phyloP scores from a whole-genome alignment of 2,888 invertebrate species.

The Ceramica pisi region DNA sequence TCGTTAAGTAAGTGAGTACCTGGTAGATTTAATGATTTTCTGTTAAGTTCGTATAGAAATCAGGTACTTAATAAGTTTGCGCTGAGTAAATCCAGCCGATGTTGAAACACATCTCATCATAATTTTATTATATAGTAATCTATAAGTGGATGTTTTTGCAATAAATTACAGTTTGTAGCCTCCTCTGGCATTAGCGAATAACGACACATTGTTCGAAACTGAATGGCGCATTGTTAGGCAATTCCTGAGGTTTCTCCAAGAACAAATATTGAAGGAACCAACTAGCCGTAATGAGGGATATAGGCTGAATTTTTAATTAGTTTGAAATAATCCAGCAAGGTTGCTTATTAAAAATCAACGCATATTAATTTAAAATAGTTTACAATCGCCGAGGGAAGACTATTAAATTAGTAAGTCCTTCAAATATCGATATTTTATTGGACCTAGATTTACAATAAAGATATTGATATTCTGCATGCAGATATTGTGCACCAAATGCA shows the following conservation, averaged over 20 bases:
- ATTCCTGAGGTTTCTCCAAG: slow-evolving; percentile 43
- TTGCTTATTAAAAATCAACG: background rate
- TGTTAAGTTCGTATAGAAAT: background rate
- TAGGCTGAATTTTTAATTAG: slow-evolving; percentile 35
- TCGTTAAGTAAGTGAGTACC: background rate
- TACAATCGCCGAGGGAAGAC: background rate
- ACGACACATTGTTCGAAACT: slow-evolving; percentile 59
- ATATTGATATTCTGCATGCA: no score
- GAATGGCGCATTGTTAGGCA: slow-evolving; percentile 55
- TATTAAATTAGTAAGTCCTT: background rate
- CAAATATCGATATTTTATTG: no score
- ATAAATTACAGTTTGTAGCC: slow-evolving; percentile 14
- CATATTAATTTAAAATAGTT: background rate
- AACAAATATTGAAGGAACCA: slow-evolving; percentile 19
- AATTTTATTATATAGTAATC: slow-evolving; percentile 43
- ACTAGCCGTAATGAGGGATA: slow-evolving; percentile 29
- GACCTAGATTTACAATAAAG: no score
- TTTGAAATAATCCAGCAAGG: slow-evolving; percentile 25
- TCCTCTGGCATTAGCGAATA: slow-evolving; percentile 32
- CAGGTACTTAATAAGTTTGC: slow-evolving; percentile 2
- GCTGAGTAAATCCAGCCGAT: background rate
- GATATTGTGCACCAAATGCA: no score
- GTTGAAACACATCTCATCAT: slow-evolving; percentile 49
- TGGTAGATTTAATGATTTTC: background rate
- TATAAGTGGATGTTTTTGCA: slow-evolving; percentile 17